Base-by-base conservation (phyloP, 2,888 invertebrate genomes). In the Leptopterna dolabrata region DNA sequence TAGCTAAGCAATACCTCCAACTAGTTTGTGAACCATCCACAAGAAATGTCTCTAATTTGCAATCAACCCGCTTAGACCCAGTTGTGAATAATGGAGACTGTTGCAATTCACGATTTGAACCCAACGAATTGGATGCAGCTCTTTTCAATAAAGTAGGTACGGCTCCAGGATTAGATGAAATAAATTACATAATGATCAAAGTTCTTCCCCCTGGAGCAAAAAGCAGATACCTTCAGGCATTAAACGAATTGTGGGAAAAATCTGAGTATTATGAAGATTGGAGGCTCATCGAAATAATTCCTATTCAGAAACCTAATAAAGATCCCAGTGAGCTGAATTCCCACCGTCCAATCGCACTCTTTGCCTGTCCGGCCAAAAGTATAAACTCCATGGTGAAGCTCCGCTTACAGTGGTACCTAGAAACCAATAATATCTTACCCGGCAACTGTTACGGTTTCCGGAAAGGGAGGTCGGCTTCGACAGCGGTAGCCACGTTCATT, bases 291-390 rank as follows among this genome's bases (percentile, higher is more conserved):
- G 36, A 45, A 13, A 86, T 89, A 0, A 86, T 88, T 24, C 89
- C 89, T 7, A 89, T 90, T 1, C 84, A 87, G 0, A 90, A 90
- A 80, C 47, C 82, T 1, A 45, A 41, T 9, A 82, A 83, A 73
- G n/a, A 87, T 30, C 73, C 76, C 13, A 16, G 29, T 11, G 11
- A 70, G 14, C 27, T 82, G 0, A 84, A 87, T 0, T 88, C 89
- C 9, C 89, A 88, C n/a, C 19, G 89, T 14, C 89, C 89, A 16
- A 89, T 89, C 13, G 89, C 87, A 0, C 27, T 90, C 14, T 16
- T 16, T 13, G 47, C 47, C 47, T 13, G 47, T 13, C 1, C 47
- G 1, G 47, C 13, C 2, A 47, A 47, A 47, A 36, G 4, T 7
- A 36, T 36, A 2, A 36, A 36, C 36, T 36, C 36, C 36, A 36